Conservation (phyloP, 2,888 invertebrate genomes). For the Yponomeuta malinellus region DNA sequence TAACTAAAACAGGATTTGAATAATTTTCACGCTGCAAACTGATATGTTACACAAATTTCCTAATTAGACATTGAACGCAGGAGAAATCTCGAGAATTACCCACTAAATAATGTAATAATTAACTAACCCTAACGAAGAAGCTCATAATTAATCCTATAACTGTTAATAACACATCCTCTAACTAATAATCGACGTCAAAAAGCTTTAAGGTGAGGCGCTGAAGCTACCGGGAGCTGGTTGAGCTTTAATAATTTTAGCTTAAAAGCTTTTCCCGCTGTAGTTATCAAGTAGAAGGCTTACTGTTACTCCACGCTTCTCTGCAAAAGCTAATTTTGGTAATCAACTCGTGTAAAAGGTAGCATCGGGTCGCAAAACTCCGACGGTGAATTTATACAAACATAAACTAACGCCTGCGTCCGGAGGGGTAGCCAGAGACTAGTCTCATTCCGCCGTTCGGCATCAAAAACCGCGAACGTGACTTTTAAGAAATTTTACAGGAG, state of each 20-base stretch:
- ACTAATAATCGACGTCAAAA: neutral
- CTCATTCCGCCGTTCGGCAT: no score
- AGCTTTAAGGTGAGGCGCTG: constrained; percentile 4
- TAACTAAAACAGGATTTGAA: no score
- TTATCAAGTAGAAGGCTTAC: constrained; percentile 57
- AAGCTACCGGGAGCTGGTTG: constrained; percentile 40
- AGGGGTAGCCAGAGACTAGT: no score
- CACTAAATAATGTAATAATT: neutral
- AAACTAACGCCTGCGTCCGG: no score
- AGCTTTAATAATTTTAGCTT: constrained; percentile 70
- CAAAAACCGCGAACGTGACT: no score
- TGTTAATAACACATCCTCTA: neutral
- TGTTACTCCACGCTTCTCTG: constrained; percentile 45
- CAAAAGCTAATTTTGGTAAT: constrained; percentile 59
- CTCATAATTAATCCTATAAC: neutral
- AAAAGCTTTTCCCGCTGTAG: constrained; percentile 64
- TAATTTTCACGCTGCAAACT: no score
- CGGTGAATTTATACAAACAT: no score
- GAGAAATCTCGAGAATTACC: neutral
- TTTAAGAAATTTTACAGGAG: no score
- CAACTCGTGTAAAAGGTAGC: neutral
- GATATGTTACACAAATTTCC: no score
- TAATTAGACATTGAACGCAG: neutral
- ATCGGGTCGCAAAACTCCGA: no score
- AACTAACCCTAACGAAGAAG: neutral